A percentile compares a stretch with the other conserved stretches of the same genome.
These are phyloP conservation scores for Halcyon chelicuti DNA, from an alignment of 2,797 vertebrate species.

Conservation along the genomic window DNA sequence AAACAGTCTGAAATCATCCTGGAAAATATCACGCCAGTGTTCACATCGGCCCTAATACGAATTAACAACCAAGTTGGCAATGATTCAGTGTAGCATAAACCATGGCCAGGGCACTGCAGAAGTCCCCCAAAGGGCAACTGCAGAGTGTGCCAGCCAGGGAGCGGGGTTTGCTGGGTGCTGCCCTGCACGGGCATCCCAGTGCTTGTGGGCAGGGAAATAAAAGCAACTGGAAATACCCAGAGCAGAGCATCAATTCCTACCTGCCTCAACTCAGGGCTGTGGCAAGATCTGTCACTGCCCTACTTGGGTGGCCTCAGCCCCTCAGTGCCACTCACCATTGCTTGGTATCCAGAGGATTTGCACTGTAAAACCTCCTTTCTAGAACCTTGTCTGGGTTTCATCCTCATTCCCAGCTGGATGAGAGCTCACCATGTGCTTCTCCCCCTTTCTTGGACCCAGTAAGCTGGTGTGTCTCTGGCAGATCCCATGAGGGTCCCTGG, in stretches of 20 bases:
- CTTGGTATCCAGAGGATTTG: background rate
- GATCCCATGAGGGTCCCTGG: rapidly evolving
- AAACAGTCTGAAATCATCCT: slow-evolving; percentile 52
- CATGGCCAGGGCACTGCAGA: background rate
- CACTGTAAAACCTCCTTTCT: background rate
- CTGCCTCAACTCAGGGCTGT: background rate
- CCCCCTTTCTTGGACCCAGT: background rate
- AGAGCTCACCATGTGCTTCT: background rate
- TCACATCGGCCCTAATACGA: background rate
- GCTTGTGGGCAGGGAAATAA: background rate
- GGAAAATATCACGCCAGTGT: background rate
- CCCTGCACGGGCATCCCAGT: background rate
- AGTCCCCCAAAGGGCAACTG: background rate
- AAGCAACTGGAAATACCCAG: background rate
- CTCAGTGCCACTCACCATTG: rapidly evolving
- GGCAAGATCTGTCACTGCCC: background rate
- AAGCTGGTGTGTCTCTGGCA: no score
- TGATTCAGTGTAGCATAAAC: slow-evolving; percentile 33
- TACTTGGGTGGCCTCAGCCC: background rate
- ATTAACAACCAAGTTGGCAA: slow-evolving; percentile 9
- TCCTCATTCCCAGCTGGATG: background rate
- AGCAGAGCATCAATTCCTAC: background rate
- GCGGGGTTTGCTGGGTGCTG: rapidly evolving
- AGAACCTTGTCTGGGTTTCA: background rate
- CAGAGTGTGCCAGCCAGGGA: background rate